phyloP scores from a whole-genome alignment of 2,888 invertebrate species.

The Eristalis tenax region DNA sequence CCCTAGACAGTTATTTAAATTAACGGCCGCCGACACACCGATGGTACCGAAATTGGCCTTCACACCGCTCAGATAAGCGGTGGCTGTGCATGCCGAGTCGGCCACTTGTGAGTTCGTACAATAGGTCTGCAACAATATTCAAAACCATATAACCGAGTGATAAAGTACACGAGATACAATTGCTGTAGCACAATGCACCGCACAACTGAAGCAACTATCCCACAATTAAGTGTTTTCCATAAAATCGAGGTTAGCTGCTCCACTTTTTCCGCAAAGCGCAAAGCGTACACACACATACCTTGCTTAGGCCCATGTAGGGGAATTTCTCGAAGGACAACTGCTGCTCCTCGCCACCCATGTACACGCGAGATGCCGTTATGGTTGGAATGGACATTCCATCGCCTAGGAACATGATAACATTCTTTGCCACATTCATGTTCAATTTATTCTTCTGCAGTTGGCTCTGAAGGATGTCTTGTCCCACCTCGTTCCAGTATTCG shows the following conservation, averaged over 20 bases:
- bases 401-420: conserved; percentile 88
- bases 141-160: conserved; percentile 33
- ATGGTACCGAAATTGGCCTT: conserved; percentile 90
- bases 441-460: conserved; percentile 77
- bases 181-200: neutral
- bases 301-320: conserved; percentile 88
- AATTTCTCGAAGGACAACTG: conserved; percentile 89
- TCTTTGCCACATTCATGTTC: conserved; percentile 82
- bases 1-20: conserved; percentile 85
- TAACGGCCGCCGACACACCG: conserved; percentile 87
- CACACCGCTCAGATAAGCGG: conserved; percentile 90
- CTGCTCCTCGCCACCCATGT: conserved; percentile 89
- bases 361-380: conserved; percentile 89
- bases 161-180: conserved; percentile 32
- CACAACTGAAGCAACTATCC: neutral
- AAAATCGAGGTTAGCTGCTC: conserved; percentile 49
- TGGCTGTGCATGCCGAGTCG: conserved; percentile 92
- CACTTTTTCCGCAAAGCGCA: conserved; percentile 9
- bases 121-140: conserved; percentile 84
- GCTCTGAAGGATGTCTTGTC: conserved; percentile 80
- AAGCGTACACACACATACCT: conserved; percentile 84
- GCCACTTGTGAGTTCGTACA: conserved; percentile 90
- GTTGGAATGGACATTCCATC: conserved; percentile 95
- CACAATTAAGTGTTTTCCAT: conserved; percentile 51
- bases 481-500: conserved; percentile 82